Evolutionary conservation across 2,888 invertebrate genomes (phyloP).

Genomic region (Dryomyza anilis): DNA sequence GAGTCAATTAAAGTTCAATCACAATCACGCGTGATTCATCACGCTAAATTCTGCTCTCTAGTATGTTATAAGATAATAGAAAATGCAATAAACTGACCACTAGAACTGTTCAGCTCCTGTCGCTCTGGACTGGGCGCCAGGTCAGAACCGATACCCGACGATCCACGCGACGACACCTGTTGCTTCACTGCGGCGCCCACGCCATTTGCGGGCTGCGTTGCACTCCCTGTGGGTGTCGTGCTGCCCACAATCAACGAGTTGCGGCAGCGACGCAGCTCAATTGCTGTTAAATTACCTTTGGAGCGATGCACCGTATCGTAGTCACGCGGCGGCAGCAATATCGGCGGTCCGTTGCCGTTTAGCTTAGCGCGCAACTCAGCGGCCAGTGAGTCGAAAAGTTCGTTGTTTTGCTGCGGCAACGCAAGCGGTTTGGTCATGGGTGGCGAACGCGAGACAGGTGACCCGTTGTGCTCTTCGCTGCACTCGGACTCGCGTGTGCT

Average conservation of each 20-base stretch:
- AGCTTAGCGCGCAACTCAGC: conserved; percentile 86
- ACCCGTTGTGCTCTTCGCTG: conserved; percentile 67
- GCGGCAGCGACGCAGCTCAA: conserved; percentile 66
- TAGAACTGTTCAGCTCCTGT: conserved; percentile 61
- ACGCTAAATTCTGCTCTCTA: too few relatives aligned
- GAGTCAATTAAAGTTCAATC: too few relatives aligned
- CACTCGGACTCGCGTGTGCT: conserved; percentile 74
- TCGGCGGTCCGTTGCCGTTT: conserved; percentile 70
- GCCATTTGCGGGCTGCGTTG: conserved; percentile 54
- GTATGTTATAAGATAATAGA: too few relatives aligned
- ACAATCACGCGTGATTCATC: too few relatives aligned
- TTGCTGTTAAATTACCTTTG: conserved; percentile 76
- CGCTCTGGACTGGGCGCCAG: conserved; percentile 82
- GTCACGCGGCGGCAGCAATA: conserved; percentile 89
- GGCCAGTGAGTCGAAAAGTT: conserved; percentile 87
- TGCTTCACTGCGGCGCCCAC: conserved; percentile 42
- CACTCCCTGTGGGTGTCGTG: conserved; percentile 49
- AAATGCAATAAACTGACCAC: conserved; percentile 52
- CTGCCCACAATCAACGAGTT: conserved; percentile 60
- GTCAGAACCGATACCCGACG: conserved; percentile 88
- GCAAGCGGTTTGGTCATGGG: conserved; percentile 41
- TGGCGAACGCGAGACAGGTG: conserved; percentile 56
- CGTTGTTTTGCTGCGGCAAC: conserved; percentile 66
- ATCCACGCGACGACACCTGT: conserved; percentile 76
- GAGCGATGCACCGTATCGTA: conserved; percentile 86